Base-by-base conservation (phyloP, 2,113 vertebrate species). In the Rhinolophus ferrumequinum region DNA sequence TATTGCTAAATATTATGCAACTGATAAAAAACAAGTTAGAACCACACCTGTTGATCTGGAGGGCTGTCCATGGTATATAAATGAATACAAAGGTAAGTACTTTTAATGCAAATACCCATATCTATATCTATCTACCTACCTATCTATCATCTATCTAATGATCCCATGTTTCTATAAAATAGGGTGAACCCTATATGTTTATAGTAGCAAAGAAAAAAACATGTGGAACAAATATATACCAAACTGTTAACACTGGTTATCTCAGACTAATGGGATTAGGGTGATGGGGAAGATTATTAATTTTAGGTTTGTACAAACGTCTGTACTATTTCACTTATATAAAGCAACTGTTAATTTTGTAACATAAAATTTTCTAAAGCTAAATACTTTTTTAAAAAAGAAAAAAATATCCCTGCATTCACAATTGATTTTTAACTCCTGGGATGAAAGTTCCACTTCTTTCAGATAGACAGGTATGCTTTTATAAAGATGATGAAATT, bases 151-250 rank as follows among this genome's bases (percentile, higher is more conserved):
- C 56, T 58, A 50, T 54, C 56, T 58, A 58, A 83, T 28, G 58
- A 88, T 67, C 16, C 8, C 15, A 86, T 69, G 93, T 92, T 87
- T 95, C 4, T 50, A 90, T 73, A 84, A 96, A 94, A 73, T 38
- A 83, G 62, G 47, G 35, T 33, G 62, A 72, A 87, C 26, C 24
- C 24, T 81, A 1, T 56, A 54, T 26, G 13, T 93, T 88, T 86
- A 84, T 28, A 72, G 44, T 56, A 79, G 35, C 50, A 90, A 11
- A 90, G 64, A n/a, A 47, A 93, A 66, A 83, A 56, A 69, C n/a
- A 41, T 5, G 19, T 69, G 64, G 28, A 56, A 86, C 15, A 82
- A 88, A 90, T 44, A 72, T 58, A 79, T 54, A 60, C 11, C 13
- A n/a, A 90, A 16, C 56, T 38, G 7, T 77, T 85, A 95, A 93